Evolutionary conservation across 2,888 invertebrate species (phyloP).

Genomic region (Endomychus coccineus): DNA sequence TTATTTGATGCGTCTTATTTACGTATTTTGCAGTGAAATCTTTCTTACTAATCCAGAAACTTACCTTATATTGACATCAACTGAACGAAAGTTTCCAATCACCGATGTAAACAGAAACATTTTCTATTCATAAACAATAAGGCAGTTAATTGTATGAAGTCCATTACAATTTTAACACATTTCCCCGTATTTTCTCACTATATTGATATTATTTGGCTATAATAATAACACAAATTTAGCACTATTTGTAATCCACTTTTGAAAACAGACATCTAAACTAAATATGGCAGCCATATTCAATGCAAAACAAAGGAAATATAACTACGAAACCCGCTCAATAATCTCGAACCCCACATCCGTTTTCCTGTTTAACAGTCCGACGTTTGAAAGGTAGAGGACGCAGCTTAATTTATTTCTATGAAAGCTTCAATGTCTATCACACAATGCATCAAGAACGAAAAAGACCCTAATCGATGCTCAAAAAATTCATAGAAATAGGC

Average conservation of each 20-base stretch:
- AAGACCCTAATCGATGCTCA: no score
- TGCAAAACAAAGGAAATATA: conserved; percentile 65
- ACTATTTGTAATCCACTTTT: conserved; percentile 45
- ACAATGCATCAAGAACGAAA: no score
- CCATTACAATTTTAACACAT: conserved; percentile 42
- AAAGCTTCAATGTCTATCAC: no score
- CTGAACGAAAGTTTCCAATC: conserved; percentile 56
- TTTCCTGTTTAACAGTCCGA: conserved; percentile 33
- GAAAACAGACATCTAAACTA: conserved; percentile 76
- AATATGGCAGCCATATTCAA: conserved; percentile 82
- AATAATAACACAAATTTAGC: conserved; percentile 38
- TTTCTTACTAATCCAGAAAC: conserved; percentile 20
- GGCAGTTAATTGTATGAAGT: conserved; percentile 41
- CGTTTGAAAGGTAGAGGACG: no score
- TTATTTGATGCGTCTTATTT: no score
- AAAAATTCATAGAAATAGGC: no score
- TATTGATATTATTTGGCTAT: conserved; percentile 36
- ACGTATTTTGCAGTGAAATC: no score
- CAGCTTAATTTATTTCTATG: no score
- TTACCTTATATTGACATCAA: conserved; percentile 55
- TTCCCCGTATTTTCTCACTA: conserved; percentile 40
- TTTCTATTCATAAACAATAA: conserved; percentile 41
- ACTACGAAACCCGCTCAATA: conserved; percentile 43
- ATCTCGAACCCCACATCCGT: conserved; percentile 41
- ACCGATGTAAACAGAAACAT: conserved; percentile 73